Conservation (phyloP, 2,113 vertebrate species). For the Perca flavescens region DNA sequence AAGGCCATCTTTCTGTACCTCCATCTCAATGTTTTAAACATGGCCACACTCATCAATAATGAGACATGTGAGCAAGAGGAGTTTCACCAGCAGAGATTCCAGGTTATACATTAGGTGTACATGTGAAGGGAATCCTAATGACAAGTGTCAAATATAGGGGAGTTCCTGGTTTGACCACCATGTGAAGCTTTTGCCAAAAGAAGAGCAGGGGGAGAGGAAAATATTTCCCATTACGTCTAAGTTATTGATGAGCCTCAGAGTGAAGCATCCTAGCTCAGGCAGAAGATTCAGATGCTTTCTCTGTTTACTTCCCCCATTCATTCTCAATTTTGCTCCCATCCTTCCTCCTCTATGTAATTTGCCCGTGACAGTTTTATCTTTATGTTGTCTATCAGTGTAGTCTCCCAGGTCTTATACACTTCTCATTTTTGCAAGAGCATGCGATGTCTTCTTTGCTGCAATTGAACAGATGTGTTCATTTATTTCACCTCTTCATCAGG, state of each 20-base stretch:
- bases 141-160: neutral
- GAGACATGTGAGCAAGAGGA: conserved; percentile 8
- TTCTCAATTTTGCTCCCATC: conserved; percentile 29
- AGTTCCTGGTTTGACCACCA: conserved; percentile 13
- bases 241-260: conserved; percentile 60
- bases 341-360: conserved; percentile 32
- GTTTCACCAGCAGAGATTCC: conserved; percentile 16
- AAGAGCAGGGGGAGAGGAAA: conserved; percentile 16
- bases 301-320: conserved; percentile 11
- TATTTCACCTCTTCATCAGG: conserved; percentile 11
- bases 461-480: conserved; percentile 18
- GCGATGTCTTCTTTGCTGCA: conserved; percentile 11
- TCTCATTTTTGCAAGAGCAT: conserved; percentile 15
- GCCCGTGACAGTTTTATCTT: conserved; percentile 58
- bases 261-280: conserved; percentile 26
- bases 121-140: conserved; percentile 20
- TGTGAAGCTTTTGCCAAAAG: conserved; percentile 22
- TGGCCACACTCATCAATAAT: conserved; percentile 39
- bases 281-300: conserved; percentile 27
- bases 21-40: conserved; percentile 37
- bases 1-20: neutral
- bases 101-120: conserved; percentile 20
- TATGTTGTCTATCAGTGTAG: conserved; percentile 18
- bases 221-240: conserved; percentile 37
- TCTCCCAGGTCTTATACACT: conserved; percentile 30